Base-by-base conservation (phyloP, 2,888 invertebrate genomes). In the Hyposoter didymator region DNA sequence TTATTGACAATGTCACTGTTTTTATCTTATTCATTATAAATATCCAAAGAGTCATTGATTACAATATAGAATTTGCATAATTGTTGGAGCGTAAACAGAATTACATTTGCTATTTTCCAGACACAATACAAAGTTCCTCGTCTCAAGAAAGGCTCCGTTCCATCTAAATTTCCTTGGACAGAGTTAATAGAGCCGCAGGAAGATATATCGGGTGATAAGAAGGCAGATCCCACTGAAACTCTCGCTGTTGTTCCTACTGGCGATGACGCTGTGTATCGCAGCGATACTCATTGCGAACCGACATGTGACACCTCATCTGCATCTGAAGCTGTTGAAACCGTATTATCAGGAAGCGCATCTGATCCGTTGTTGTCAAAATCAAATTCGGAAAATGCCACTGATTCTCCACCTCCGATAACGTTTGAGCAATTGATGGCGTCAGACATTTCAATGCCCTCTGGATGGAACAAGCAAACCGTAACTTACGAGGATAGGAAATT, bases 1-100 rank as follows among this genome's bases (percentile, higher is more conserved):
- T 75, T 75, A 75, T 47, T 75, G 45, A 32, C 62, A 74, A 62
- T 74, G 12, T 74, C 45, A 72, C 62, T 75, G 75, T 75, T 75
- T 47, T 28, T 75, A 32, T 75, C 62, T 75, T 75, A 64, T 75
- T 62, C 47, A 75, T 75, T 62, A 47, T 47, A 47, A 62, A 75
- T 75, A 75, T 75, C 39, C 45, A 75, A 62, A 35, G 64, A 75
- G 62, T 74, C 47, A 75, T 73, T 39, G n/a, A 35, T 72, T 72
- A 52, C 52, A 35, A 52, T 72, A 55, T 72, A 72, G 4, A 72
- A 72, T 72, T 74, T 62, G 22, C 47, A 74, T 62, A 47, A 62
- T 64, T 75, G 75, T 75, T 45, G 28, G 70, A 49, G 70, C 35
- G 17, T 66, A 39, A 66, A 66, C 32, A 52, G 19, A n/a, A 72